These are phyloP conservation scores for Alentia gelatinosa DNA, from an alignment of 2,888 invertebrate species.

Conservation along the genomic window DNA sequence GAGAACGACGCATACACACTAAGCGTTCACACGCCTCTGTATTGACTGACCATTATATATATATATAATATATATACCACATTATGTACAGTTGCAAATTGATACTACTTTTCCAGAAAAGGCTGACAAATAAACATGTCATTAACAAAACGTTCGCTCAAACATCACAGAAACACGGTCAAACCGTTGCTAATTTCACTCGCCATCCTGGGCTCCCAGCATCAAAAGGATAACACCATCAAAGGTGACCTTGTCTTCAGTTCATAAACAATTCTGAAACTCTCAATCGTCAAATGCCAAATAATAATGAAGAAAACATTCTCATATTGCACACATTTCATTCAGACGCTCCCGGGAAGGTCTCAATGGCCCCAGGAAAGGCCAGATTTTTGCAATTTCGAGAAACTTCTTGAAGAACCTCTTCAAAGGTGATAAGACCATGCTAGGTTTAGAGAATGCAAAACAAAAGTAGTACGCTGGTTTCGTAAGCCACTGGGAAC, in stretches of 20 bases:
- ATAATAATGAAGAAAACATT: too few relatives aligned
- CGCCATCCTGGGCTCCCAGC: background rate
- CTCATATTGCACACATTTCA: too few relatives aligned
- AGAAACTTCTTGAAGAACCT: too few relatives aligned
- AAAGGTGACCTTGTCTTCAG: background rate
- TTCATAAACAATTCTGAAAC: too few relatives aligned
- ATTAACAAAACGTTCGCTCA: background rate
- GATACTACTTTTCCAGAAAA: background rate
- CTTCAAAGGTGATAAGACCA: too few relatives aligned
- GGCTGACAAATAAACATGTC: background rate
- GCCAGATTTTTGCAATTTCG: too few relatives aligned
- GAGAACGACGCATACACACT: background rate
- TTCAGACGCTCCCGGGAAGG: too few relatives aligned
- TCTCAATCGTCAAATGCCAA: too few relatives aligned
- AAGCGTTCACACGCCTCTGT: background rate
- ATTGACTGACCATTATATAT: background rate
- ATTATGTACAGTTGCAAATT: background rate
- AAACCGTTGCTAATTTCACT: background rate
- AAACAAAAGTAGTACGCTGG: too few relatives aligned
- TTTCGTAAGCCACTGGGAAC: too few relatives aligned
- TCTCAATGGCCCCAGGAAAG: too few relatives aligned
- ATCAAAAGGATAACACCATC: background rate
- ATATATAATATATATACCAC: background rate
- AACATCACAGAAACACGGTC: conserved; percentile 26
- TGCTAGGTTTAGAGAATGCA: too few relatives aligned